phyloP scores from a whole-genome alignment of 2,797 vertebrate genomes.

The Gymnoscopelus braueri region DNA sequence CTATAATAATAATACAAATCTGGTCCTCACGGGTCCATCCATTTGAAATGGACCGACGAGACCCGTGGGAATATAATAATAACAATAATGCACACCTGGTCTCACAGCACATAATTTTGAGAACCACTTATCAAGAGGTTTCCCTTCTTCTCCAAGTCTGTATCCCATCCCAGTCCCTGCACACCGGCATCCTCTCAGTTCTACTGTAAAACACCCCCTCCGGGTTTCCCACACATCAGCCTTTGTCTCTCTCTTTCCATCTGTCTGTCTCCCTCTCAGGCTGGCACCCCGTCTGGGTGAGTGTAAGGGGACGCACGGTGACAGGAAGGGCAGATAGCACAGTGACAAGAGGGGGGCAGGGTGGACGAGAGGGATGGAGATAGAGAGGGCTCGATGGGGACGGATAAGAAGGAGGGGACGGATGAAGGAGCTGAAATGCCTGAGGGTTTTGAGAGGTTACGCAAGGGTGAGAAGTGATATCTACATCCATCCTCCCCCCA shows the following conservation, averaged over 20 bases:
- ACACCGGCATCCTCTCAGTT: not conserved
- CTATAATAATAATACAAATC: too few species aligned
- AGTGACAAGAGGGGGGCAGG: conserved; percentile 30
- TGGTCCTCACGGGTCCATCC: too few species aligned
- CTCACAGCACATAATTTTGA: too few species aligned
- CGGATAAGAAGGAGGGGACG: conserved; percentile 43
- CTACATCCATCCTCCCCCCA: conserved; percentile 6
- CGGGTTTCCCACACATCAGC: not conserved
- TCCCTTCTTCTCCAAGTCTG: not conserved
- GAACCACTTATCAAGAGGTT: too few species aligned
- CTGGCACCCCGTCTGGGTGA: conserved; percentile 46
- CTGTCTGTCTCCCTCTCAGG: conserved; percentile 25
- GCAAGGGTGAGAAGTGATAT: conserved; percentile 13
- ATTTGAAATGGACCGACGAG: too few species aligned
- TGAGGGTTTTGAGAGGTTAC: conserved; percentile 29
- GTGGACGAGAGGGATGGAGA: conserved; percentile 27
- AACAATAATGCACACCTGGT: too few species aligned
- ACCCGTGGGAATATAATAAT: too few species aligned
- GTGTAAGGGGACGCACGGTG: conserved; percentile 62
- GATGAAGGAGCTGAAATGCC: conserved; percentile 41
- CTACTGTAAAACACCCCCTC: not conserved
- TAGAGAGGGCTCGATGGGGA: conserved; percentile 25
- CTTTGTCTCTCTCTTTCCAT: not conserved
- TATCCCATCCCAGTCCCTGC: conserved; percentile 12
- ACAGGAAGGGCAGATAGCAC: conserved; percentile 71